These are phyloP conservation scores for Nephrotoma flavescens DNA, from an alignment of 2,888 invertebrate genomes.

Conservation along the genomic window DNA sequence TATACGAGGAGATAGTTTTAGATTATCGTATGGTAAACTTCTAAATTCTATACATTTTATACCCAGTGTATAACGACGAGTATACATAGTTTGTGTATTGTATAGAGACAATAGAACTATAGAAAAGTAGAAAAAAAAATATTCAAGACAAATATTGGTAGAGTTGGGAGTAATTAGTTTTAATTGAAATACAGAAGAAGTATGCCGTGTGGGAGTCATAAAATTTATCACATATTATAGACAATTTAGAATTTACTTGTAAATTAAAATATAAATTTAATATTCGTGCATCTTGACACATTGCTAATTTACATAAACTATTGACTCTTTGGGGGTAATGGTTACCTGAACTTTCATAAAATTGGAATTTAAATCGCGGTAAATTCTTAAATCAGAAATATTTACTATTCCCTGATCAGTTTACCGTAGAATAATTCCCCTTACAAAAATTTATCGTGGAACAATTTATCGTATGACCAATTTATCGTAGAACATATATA, in stretches of 20 bases:
- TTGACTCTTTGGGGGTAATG: no score
- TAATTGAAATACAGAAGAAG: slow-evolving; percentile 49
- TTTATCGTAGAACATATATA: no score
- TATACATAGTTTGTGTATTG: neutral
- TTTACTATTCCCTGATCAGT: no score
- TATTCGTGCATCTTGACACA: neutral
- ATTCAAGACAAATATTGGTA: neutral
- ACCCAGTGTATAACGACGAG: neutral
- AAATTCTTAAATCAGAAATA: no score
- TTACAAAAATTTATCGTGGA: no score
- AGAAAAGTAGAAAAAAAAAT: neutral
- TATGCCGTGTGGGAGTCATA: slow-evolving; percentile 41
- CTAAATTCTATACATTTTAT: neutral
- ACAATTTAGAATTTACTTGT: neutral
- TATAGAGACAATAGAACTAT: neutral
- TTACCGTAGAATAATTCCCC: no score
- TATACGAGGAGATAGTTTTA: neutral
- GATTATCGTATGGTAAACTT: neutral
- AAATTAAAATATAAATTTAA: neutral
- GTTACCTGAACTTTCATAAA: no score
- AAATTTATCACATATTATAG: slow-evolving; percentile 26
- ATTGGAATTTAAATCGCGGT: no score
- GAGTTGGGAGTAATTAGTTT: slow-evolving; percentile 22
- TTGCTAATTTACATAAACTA: neutral
- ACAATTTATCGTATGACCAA: no score